phyloP scores from a whole-genome alignment of 1,140 invertebrate species.

The Nomia melanderi region DNA sequence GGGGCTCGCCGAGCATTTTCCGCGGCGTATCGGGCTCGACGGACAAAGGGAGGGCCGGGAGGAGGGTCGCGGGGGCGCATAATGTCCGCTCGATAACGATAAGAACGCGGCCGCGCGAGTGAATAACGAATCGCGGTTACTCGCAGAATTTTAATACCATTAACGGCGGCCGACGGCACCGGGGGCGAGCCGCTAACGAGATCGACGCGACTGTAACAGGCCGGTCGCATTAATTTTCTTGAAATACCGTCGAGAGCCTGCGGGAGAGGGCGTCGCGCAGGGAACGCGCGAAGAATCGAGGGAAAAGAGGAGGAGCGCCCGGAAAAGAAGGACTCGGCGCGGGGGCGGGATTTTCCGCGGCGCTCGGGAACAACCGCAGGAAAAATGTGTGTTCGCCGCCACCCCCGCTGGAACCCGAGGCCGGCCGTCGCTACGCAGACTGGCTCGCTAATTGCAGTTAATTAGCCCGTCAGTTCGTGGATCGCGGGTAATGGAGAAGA shows the following conservation, averaged over 20 bases:
- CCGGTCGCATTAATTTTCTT: slow-evolving; percentile 51
- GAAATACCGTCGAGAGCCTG: slow-evolving; percentile 1
- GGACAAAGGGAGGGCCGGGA: too few species aligned
- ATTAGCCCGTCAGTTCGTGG: slow-evolving; percentile 62
- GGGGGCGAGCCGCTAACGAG: slow-evolving; percentile 28
- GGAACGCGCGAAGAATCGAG: not conserved
- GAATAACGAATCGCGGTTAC: slow-evolving; percentile 33
- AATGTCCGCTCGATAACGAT: not conserved
- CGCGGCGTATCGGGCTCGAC: too few species aligned
- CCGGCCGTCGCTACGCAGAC: slow-evolving; percentile 12
- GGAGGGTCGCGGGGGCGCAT: not conserved
- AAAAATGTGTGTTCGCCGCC: not conserved
- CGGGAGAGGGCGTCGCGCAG: not conserved
- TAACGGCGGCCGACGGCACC: slow-evolving; percentile 29
- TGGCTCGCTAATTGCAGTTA: slow-evolving; percentile 62
- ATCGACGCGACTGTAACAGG: slow-evolving; percentile 9
- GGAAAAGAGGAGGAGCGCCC: not conserved
- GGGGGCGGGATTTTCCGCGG: not conserved
- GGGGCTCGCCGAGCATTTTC: not conserved
- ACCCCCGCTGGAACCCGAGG: slow-evolving; percentile 11
- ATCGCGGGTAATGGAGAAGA: slow-evolving; percentile 54
- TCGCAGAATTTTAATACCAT: slow-evolving; percentile 57
- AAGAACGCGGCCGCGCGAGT: not conserved
- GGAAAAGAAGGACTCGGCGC: not conserved
- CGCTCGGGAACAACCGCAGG: not conserved